phyloP scores from a whole-genome alignment of 35 echinoderm and acorn worm species.

The Strongylocentrotus purpuratus region DNA sequence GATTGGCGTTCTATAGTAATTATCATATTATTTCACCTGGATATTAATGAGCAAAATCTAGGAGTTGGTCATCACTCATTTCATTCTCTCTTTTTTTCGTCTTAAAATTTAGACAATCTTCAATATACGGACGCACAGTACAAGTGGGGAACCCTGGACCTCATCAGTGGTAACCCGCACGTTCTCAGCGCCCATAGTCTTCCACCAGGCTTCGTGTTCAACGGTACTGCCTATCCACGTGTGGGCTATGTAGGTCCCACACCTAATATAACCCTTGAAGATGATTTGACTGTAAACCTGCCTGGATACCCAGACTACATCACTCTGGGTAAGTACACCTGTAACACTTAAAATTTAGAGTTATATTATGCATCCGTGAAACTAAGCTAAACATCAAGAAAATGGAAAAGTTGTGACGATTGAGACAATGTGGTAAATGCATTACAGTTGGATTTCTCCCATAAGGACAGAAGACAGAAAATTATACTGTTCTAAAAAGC shows the following conservation, averaged over 20 bases:
- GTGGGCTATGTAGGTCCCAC: slow-evolving; percentile 64
- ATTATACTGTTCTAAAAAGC: no score
- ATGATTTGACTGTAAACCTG: slow-evolving; percentile 48
- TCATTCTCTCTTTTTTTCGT: not conserved
- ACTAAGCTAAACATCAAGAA: no score
- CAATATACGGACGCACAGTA: slow-evolving; percentile 78
- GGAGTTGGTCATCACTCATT: no score
- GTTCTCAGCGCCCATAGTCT: slow-evolving; percentile 54
- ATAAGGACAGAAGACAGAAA: no score
- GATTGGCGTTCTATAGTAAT: no score
- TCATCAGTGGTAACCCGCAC: slow-evolving; percentile 68
- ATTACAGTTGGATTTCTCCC: no score
- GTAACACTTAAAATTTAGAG: not conserved
- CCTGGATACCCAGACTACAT: slow-evolving; percentile 71
- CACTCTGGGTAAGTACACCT: slow-evolving; percentile 73
- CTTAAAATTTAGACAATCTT: slow-evolving; percentile 51
- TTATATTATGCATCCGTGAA: no score
- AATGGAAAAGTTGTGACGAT: no score
- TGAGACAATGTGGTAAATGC: no score
- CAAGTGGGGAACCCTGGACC: slow-evolving; percentile 59
- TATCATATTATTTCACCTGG: no score
- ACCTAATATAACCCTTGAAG: slow-evolving; percentile 36
- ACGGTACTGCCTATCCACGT: slow-evolving; percentile 50
- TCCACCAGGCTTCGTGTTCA: slow-evolving; percentile 31
- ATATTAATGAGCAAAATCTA: no score